Percentiles rank a stretch among this genome's conserved stretches.
phyloP scores from a whole-genome alignment of 2,113 vertebrate genomes.

The Nyctereutes procyonoides region DNA sequence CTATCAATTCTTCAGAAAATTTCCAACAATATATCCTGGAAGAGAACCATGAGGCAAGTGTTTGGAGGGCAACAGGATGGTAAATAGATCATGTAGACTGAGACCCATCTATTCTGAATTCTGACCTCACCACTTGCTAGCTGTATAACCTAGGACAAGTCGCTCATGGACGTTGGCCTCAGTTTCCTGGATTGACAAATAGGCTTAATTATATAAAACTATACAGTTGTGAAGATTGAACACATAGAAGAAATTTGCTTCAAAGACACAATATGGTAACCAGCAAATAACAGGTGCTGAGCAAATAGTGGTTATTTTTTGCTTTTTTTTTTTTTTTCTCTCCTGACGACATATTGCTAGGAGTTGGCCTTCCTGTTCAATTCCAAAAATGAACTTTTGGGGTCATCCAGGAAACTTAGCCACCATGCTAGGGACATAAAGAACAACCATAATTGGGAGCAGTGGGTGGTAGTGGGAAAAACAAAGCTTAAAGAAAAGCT shows the following conservation, averaged over 20 bases:
- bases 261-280: neutral
- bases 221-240: neutral
- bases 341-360: neutral
- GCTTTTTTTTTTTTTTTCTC: neutral
- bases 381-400: neutral
- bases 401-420: neutral
- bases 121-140: neutral
- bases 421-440: neutral
- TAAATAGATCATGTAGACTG: neutral
- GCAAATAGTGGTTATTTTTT: neutral
- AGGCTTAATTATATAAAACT: neutral
- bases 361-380: neutral
- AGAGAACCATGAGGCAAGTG: neutral
- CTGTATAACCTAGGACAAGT: too few species aligned
- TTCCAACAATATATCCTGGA: neutral
- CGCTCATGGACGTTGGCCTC: neutral
- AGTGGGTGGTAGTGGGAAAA: neutral
- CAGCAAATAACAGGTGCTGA: neutral
- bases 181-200: neutral
- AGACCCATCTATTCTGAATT: neutral
- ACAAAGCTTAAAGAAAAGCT: constrained; percentile 33
- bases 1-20: neutral
- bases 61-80: neutral
- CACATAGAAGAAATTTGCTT: neutral
- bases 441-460: neutral